Evolutionary conservation across 2,888 invertebrate species (phyloP).

Genomic region (Sussaba pulchella): DNA sequence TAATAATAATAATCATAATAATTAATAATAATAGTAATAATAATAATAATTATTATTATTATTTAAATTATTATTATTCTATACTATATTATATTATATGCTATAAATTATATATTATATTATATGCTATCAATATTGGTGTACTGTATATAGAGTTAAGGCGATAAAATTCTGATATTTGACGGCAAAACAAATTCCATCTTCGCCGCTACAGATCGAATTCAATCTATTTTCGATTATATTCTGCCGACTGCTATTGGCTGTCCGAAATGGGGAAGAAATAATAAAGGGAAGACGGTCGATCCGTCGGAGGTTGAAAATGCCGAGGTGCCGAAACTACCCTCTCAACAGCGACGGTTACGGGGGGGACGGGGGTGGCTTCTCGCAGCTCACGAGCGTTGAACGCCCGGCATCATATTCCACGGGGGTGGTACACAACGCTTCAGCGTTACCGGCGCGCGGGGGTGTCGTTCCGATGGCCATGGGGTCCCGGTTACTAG

Average conservation of each 20-base stretch:
- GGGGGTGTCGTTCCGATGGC: slow-evolving; percentile 71
- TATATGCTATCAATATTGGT: no score
- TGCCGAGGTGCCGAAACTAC: slow-evolving; percentile 76
- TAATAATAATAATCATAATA: no score
- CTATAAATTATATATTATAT: no score
- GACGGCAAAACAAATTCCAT: slow-evolving; percentile 49
- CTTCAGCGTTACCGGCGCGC: slow-evolving; percentile 62
- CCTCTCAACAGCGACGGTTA: slow-evolving; percentile 78
- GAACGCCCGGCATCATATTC: slow-evolving; percentile 77
- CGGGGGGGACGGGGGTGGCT: slow-evolving; percentile 21
- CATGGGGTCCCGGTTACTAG: slow-evolving; percentile 71
- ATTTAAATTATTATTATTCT: no score
- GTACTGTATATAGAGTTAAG: no score
- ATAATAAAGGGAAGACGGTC: slow-evolving; percentile 45
- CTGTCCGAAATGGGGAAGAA: slow-evolving; percentile 27
- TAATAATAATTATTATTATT: no score
- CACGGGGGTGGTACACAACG: slow-evolving; percentile 67
- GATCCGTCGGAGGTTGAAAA: slow-evolving; percentile 67
- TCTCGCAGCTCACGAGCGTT: slow-evolving; percentile 77
- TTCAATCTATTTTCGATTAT: slow-evolving; percentile 68
- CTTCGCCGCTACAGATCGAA: slow-evolving; percentile 55
- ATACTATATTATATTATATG: no score
- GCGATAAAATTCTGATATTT: slow-evolving; percentile 40
- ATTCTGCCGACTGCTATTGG: slow-evolving; percentile 45
- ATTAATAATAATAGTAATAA: no score